Conservation (phyloP, 2,888 invertebrate genomes). For the Pandemis heparana region DNA sequence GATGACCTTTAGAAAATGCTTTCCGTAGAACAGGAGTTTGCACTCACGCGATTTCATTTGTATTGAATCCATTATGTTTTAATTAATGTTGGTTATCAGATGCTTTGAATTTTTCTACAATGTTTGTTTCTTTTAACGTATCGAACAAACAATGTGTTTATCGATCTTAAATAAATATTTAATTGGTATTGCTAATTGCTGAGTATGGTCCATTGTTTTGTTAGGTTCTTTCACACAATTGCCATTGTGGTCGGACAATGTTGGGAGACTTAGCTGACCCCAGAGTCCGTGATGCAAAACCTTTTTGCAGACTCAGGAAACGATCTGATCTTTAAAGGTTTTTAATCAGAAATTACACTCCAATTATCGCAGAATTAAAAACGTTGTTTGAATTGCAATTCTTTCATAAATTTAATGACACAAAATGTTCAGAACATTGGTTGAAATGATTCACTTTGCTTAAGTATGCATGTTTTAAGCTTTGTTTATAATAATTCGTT, state of each 20-base stretch:
- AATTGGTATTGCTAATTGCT: constrained; percentile 81
- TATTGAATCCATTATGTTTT: constrained; percentile 17
- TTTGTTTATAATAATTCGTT: constrained; percentile 43
- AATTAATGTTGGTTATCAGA: constrained; percentile 29
- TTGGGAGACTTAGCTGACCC: constrained; percentile 83
- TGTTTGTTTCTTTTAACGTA: constrained; percentile 63
- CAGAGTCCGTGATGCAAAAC: constrained; percentile 71
- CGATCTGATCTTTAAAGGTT: constrained; percentile 48
- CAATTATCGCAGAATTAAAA: constrained; percentile 4
- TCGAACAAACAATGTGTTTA: constrained; percentile 60
- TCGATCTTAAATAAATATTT: constrained; percentile 72
- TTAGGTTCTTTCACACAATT: constrained; percentile 80
- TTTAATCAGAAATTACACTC: constrained; percentile 12
- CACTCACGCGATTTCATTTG: not conserved
- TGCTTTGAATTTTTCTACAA: constrained; percentile 23
- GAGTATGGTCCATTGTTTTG: constrained; percentile 74
- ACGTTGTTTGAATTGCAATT: constrained; percentile 10
- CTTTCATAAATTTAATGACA: constrained; percentile 7
- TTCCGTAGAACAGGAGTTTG: not conserved
- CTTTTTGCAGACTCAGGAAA: constrained; percentile 59
- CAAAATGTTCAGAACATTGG: not conserved
- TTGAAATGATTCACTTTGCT: not conserved
- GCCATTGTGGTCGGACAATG: constrained; percentile 82
- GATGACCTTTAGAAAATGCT: not conserved
- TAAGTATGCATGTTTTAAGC: not conserved